Base-by-base conservation (phyloP, 2,888 invertebrate species). In the Apotomis turbidana region DNA sequence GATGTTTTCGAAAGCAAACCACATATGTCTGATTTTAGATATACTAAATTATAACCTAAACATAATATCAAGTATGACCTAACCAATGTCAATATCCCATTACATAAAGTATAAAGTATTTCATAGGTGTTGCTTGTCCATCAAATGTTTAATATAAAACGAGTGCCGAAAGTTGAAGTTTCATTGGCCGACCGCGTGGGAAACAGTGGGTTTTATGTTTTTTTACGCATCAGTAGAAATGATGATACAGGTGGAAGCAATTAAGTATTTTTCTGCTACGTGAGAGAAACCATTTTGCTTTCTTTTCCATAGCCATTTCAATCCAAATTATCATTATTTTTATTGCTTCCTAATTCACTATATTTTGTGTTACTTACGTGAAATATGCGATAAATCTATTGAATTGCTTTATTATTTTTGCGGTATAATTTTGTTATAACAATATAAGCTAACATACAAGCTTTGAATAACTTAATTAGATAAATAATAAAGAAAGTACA, bases 261-360 rank as follows among this genome's bases (percentile, higher is more conserved):
- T 68, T 71, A 71, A 57, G 41, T 67, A 55, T 0, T 15, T 44
- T n/a, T n/a, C 51, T 61, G 36, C 58, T 61, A 71, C 71, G 68
- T 68, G 71, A 71, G 71, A 62, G 71, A 68, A 71, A 68, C 51
- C 51, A 49, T 58, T 68, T 71, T 61, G 44, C 68, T 71, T 71
- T 71, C 67, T 62, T 71, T 68, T 68, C 54, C 38, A 59, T 66
- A 57, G 44, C n/a, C 44, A 57, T 57, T 57, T 60, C 46, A 69
- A 54, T 69, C 61, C 57, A 49, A 60, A 67, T 61, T 71, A 51
- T 61, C 58, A 71, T 71, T 71, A 71, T 52, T 71, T 68, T 62
- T 71, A 68, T 67, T 58, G 57, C 52, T 71, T 54, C 36, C 61
- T 68, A 62, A 61, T 68, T 52, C 51, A 27, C 54, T 3, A 44